Conservation (phyloP, 2,888 invertebrate species). For the Aleiodes leptofemur region DNA sequence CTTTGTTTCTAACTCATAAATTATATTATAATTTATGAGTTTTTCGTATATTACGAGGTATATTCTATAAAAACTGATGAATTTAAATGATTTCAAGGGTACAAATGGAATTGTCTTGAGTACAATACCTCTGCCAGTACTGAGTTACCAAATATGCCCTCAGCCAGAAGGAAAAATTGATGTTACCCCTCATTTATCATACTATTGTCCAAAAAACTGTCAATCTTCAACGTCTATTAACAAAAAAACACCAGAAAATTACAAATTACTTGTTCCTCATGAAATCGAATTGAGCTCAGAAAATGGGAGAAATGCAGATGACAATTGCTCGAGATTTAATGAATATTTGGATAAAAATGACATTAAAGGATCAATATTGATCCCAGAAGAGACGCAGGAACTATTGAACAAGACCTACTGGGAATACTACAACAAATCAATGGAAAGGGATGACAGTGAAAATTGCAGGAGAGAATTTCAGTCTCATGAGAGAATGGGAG, state of each 20-base stretch:
- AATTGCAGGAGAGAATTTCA: conserved; percentile 50
- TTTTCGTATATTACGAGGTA: neutral
- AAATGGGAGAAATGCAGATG: conserved; percentile 40
- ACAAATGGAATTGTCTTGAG: conserved; percentile 57
- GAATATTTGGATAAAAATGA: conserved; percentile 57
- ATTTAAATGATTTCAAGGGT: conserved; percentile 52
- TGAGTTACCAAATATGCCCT: conserved; percentile 61
- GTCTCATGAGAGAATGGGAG: conserved; percentile 56
- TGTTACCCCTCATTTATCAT: conserved; percentile 48
- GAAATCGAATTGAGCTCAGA: conserved; percentile 48
- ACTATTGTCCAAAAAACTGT: conserved; percentile 30
- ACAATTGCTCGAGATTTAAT: conserved; percentile 40
- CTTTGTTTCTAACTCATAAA: too few species aligned
- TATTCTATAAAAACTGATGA: conserved; percentile 15
- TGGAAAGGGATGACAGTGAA: conserved; percentile 46
- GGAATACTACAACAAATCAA: conserved; percentile 66
- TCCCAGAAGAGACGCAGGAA: conserved; percentile 64
- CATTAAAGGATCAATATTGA: conserved; percentile 42
- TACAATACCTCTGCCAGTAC: conserved; percentile 62
- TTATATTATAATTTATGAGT: neutral
- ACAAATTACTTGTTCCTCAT: conserved; percentile 13
- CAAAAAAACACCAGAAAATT: conserved; percentile 29
- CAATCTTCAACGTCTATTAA: conserved; percentile 26
- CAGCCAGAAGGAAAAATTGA: conserved; percentile 52
- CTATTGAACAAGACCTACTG: conserved; percentile 67